These are phyloP conservation scores for Ligdia adustata DNA, from an alignment of 2,888 invertebrate genomes.

Conservation along the genomic window DNA sequence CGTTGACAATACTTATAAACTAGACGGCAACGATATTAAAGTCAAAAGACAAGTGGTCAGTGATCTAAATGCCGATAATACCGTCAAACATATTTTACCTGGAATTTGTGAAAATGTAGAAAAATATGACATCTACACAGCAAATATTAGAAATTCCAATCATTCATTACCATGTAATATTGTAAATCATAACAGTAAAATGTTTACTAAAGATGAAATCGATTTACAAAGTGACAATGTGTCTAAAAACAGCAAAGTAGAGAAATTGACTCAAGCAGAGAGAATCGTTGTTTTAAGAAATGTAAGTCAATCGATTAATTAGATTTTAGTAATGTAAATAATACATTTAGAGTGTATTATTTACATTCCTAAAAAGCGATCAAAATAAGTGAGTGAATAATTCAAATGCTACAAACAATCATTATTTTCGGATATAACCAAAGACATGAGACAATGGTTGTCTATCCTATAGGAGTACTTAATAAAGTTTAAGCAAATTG, in stretches of 20 bases:
- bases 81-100: conserved; percentile 45
- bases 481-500: too few species aligned
- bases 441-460: too few species aligned
- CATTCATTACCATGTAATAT: conserved; percentile 6
- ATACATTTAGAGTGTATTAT: too few species aligned
- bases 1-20: conserved; percentile 55
- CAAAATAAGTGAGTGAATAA: too few species aligned
- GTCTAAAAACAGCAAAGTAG: conserved; percentile 29
- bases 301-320: conserved; percentile 50
- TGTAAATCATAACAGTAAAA: conserved; percentile 27
- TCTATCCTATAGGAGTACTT: too few species aligned
- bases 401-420: too few species aligned
- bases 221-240: conserved; percentile 23
- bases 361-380: too few species aligned
- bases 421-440: too few species aligned
- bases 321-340: too few species aligned
- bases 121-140: conserved; percentile 19
- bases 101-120: conserved; percentile 43
- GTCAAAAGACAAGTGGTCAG: conserved; percentile 50
- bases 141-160: conserved; percentile 7
- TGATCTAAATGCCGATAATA: conserved; percentile 29
- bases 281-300: conserved; percentile 37
- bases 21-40: conserved; percentile 58
- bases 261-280: conserved; percentile 41
- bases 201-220: conserved; percentile 29